phyloP scores from a whole-genome alignment of 2,797 vertebrate species.

The Chloroceryle amazona region DNA sequence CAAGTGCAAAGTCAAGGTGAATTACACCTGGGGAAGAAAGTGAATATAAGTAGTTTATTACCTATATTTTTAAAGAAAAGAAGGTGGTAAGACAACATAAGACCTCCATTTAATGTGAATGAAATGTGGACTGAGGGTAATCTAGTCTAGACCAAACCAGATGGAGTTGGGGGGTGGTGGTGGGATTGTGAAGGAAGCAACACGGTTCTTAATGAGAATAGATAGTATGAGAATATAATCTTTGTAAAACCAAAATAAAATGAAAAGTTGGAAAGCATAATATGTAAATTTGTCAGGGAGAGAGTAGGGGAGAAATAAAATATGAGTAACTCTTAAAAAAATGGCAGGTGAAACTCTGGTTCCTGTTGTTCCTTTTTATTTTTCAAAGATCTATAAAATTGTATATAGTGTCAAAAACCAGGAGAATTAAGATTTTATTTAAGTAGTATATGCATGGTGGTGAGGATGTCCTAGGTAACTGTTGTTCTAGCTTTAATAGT shows the following conservation, averaged over 20 bases:
- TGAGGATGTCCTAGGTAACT: not conserved
- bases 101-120: not conserved
- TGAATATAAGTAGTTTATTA: not conserved
- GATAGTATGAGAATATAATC: not conserved
- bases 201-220: not conserved
- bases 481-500: not conserved
- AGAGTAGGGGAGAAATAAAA: not conserved
- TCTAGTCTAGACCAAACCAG: not conserved
- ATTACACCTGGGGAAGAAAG: not conserved
- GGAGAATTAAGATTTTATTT: not conserved
- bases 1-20: not conserved
- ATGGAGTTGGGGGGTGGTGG: not conserved
- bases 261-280: not conserved
- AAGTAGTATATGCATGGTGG: not conserved
- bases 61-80: not conserved
- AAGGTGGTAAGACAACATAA: not conserved
- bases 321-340: not conserved
- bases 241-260: conserved; percentile 2
- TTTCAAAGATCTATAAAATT: not conserved
- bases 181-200: not conserved
- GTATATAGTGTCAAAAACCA: not conserved
- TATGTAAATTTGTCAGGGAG: not conserved
- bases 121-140: not conserved
- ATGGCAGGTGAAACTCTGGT: not conserved
- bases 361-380: not conserved